Evolutionary conservation across 2,888 invertebrate genomes (phyloP).

Genomic region (Pteria penguin): DNA sequence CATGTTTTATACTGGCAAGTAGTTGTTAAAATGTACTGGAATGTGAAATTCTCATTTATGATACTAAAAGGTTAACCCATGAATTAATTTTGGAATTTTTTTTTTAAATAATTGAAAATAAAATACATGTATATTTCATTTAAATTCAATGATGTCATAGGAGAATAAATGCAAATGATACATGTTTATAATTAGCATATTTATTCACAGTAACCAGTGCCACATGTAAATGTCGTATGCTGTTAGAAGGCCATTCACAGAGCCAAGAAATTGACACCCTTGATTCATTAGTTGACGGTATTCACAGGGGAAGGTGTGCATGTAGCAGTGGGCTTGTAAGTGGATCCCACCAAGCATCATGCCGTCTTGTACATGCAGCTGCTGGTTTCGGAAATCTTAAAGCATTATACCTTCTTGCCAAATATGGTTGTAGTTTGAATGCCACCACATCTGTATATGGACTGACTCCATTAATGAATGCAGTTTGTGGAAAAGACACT

Average conservation of each 20-base stretch:
- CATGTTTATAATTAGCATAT: neutral
- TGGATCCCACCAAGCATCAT: constrained; percentile 18
- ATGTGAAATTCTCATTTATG: too few relatives aligned
- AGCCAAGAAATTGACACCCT: constrained; percentile 2
- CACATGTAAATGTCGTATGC: constrained; percentile 51
- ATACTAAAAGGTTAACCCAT: too few relatives aligned
- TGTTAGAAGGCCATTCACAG: constrained; percentile 53
- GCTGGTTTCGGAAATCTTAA: constrained; percentile 44
- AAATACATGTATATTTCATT: too few relatives aligned
- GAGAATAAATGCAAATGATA: neutral
- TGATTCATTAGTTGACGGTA: constrained; percentile 37
- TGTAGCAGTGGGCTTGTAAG: constrained; percentile 18
- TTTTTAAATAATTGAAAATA: too few relatives aligned
- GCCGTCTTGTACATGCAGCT: constrained; percentile 53
- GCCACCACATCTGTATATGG: constrained; percentile 38
- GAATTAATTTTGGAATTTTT: too few relatives aligned
- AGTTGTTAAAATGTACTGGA: too few relatives aligned
- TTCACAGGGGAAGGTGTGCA: constrained; percentile 22
- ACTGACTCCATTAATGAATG: constrained; percentile 58
- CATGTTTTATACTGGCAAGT: too few relatives aligned
- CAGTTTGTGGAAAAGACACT: constrained; percentile 40
- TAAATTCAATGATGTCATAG: too few relatives aligned
- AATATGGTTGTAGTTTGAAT: constrained; percentile 50
- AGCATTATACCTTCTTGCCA: constrained; percentile 23
- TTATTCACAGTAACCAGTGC: constrained; percentile 38